Conservation (phyloP, 2,797 vertebrate species). For the Pseudomugil tenellus region DNA sequence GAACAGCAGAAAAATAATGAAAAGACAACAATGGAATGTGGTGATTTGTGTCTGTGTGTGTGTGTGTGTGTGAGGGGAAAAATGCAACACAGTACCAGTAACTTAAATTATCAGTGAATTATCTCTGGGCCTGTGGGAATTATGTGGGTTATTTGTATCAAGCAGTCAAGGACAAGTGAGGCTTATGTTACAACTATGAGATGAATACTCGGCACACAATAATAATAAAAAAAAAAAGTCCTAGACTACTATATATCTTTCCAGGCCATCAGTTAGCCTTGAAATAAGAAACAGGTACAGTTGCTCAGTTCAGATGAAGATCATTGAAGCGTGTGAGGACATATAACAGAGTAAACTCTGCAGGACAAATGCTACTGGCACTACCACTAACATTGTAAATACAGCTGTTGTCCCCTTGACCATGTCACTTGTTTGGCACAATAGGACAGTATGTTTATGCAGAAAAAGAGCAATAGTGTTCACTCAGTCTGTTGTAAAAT, state of each 20-base stretch:
- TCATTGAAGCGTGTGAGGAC: constrained; percentile 37
- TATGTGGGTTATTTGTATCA: constrained; percentile 81
- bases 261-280: constrained; percentile 75
- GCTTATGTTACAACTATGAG: constrained; percentile 78
- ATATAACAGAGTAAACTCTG: constrained; percentile 33
- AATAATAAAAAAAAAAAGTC: constrained; percentile 46
- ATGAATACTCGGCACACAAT: constrained; percentile 71
- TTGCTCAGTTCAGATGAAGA: constrained; percentile 32
- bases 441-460: constrained; percentile 44
- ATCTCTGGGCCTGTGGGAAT: constrained; percentile 80
- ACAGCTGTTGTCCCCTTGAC: constrained; percentile 64
- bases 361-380: constrained; percentile 64
- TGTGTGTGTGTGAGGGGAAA: no score
- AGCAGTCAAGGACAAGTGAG: constrained; percentile 79
- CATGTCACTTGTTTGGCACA: constrained; percentile 64
- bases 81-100: constrained; percentile 79
- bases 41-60: constrained; percentile 63
- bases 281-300: constrained; percentile 69
- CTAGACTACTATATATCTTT: constrained; percentile 70
- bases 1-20: constrained; percentile 72
- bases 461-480: constrained; percentile 33
- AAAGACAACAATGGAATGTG: constrained; percentile 79
- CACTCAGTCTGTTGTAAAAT: constrained; percentile 41
- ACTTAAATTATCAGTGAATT: constrained; percentile 80
- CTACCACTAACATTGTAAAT: constrained; percentile 60